Base-by-base conservation (phyloP, 2,113 vertebrate genomes). In the Leucoraja erinaceus region DNA sequence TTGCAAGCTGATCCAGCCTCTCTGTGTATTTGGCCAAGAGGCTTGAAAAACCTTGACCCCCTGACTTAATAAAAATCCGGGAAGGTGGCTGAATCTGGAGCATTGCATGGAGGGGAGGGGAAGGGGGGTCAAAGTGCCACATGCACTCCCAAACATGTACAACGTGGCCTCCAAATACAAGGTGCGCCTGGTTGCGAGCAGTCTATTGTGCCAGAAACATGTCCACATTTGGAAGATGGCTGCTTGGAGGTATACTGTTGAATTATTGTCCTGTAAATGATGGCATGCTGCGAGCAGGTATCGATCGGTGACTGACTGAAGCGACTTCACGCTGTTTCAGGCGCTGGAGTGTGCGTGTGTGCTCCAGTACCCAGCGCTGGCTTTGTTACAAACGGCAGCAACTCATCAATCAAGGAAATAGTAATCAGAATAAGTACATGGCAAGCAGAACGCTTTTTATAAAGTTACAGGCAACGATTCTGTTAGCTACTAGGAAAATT, bases 201-300 rank as follows among this genome's bases (percentile, higher is more conserved):
- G 96, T 96, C 97, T 96, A 97, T 95, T 96, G 94, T 95, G 94
- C 94, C 95, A 95, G 95, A 96, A 96, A 96, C 95, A 4, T 88
- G 96, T 95, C 95, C 95, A 94, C 94, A 95, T 96, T 97, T 97
- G 96, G 96, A 97, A 96, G 96, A 96, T 97, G 96, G 96, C 96
- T 95, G 97, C 97, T 98, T 97, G 97, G 98, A 98, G 97, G 96
- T 97, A 97, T 97, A 98, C 97, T 98, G 98, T 97, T 98, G 97
- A 98, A 97, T 98, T 98, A 98, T 47, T 97, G 97, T 98, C 98
- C 98, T 98, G 97, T 98, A 98, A 98, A 99, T 99, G 98, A 97
- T 97, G 96, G 96, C 94, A 94, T 96, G 96, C 96, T 97, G 96
- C 95, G 97, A 98, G 97, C 97, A 97, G 96, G 97, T 98, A 99